These are phyloP conservation scores for Pseudopleuronectes americanus DNA, from an alignment of 2,797 vertebrate species.

Conservation along the genomic window DNA sequence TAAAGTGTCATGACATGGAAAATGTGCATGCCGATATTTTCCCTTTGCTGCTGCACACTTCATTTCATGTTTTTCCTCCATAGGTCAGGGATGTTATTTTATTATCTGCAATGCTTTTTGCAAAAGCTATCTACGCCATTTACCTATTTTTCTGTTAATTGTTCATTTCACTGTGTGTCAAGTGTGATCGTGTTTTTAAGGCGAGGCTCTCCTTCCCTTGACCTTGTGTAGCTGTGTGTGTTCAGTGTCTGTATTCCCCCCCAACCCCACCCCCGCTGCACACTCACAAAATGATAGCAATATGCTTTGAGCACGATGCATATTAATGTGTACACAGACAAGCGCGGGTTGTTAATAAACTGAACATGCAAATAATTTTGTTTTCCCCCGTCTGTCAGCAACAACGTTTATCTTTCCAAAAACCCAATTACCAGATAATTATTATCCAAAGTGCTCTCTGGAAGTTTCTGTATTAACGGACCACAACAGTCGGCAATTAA, in stretches of 20 bases:
- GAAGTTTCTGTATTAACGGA: slow-evolving; percentile 55
- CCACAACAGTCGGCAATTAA: slow-evolving; percentile 46
- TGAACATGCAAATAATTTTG: slow-evolving; percentile 54
- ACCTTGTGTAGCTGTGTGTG: slow-evolving; percentile 50
- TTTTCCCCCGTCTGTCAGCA: slow-evolving; percentile 67
- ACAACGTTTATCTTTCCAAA: slow-evolving; percentile 62
- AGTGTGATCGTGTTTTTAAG: slow-evolving; percentile 9
- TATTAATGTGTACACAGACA: slow-evolving; percentile 52
- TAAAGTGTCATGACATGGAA: no score
- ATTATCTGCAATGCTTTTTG: slow-evolving; percentile 21
- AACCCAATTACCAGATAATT: slow-evolving; percentile 62
- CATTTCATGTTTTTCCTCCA: not conserved
- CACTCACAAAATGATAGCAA: slow-evolving; percentile 45
- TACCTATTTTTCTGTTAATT: slow-evolving; percentile 17
- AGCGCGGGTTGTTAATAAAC: slow-evolving; percentile 52
- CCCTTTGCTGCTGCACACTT: not conserved
- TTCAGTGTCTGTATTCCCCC: slow-evolving; percentile 28
- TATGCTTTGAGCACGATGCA: slow-evolving; percentile 47
- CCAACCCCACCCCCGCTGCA: not conserved
- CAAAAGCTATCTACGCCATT: not conserved
- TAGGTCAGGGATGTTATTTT: not conserved
- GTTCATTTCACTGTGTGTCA: slow-evolving; percentile 25
- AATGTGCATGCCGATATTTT: no score
- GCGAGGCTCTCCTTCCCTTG: slow-evolving; percentile 33
- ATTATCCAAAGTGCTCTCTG: slow-evolving; percentile 59